phyloP scores from a whole-genome alignment of 2,888 invertebrate genomes.

The Heliconius hortense region DNA sequence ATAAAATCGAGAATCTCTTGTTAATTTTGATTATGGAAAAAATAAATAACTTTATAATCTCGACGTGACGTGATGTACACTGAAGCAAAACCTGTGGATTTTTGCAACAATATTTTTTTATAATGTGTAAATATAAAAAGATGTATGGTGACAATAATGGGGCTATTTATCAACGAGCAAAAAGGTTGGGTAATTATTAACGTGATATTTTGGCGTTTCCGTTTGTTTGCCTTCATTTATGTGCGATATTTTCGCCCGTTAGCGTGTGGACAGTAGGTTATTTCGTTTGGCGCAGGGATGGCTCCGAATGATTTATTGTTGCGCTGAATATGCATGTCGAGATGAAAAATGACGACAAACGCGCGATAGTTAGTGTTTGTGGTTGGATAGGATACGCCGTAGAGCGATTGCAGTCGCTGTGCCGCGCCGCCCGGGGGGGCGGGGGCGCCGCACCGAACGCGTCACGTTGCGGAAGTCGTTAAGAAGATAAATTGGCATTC shows the following conservation, averaged over 20 bases:
- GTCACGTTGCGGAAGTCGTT: constrained; percentile 72
- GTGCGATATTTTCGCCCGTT: constrained; percentile 67
- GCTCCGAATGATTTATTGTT: constrained; percentile 76
- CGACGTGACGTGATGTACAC: background rate
- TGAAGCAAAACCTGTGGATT: background rate
- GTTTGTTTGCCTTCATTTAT: constrained; percentile 75
- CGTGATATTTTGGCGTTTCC: constrained; percentile 71
- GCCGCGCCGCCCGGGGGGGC: constrained; percentile 25
- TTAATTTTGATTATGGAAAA: background rate
- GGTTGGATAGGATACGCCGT: constrained; percentile 48
- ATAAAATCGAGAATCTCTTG: background rate
- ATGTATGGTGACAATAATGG: constrained; percentile 76
- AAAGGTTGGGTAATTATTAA: constrained; percentile 80
- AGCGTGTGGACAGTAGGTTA: constrained; percentile 71
- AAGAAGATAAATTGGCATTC: constrained; percentile 73
- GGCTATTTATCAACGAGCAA: constrained; percentile 78
- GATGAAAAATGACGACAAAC: constrained; percentile 78
- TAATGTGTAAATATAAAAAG: constrained; percentile 73
- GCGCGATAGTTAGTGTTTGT: constrained; percentile 61
- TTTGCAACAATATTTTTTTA: constrained; percentile 13
- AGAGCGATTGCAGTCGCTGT: constrained; percentile 35
- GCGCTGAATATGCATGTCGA: constrained; percentile 80
- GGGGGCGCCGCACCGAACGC: constrained; percentile 49
- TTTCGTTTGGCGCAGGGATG: constrained; percentile 69
- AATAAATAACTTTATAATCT: background rate